Evolutionary conservation across 2,797 vertebrate species (phyloP), one percentile per base, ranked within the genome.

Genomic region (Eospalax fontanierii): DNA sequence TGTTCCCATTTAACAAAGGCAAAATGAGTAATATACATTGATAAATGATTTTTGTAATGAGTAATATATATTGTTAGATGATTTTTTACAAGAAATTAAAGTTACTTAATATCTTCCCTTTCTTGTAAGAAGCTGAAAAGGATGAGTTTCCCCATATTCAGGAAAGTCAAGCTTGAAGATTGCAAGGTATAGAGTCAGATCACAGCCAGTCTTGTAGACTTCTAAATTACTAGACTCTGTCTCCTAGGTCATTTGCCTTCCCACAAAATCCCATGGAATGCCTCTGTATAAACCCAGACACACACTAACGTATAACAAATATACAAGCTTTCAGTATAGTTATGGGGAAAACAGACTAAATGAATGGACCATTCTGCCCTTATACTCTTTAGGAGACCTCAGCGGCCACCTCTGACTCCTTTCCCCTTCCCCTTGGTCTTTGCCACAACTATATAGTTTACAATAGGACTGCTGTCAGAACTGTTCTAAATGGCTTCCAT

Each of bases 1-100:
- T 26, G 40, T 50, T 70, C 65, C 7, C 76, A 94, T 94, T 95
- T 65, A 96, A 76, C 40, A 93, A 89, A 95, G 83, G 79, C 82
- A 90, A 94, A 96, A 80, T 74, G 24, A 94, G 94, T n/a, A n/a
- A n/a, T n/a, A n/a, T n/a, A n/a, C n/a, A n/a, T n/a, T n/a, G 88
- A 70, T 63, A 90, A 95, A 92, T 78, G 74, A n/a, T n/a, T n/a
- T n/a, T 40, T 43, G 8, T 73, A 94, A 92, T 88, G 26, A 80
- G 14, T 74, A 87, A 93, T 66, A 84, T 65, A 70, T 33, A 74
- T 33, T 94, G 92, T 78, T 74, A 73, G 73, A 93, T 91, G 78
- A 88, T 50, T 91, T 90, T 84, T 89, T 16, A 75, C 75, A n/a
- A 90, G 68, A 43, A 90, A 78, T 78, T 94, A 40, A 95, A 61